Evolutionary conservation across 2,113 vertebrate species (phyloP).

Genomic region (Alosa alosa): DNA sequence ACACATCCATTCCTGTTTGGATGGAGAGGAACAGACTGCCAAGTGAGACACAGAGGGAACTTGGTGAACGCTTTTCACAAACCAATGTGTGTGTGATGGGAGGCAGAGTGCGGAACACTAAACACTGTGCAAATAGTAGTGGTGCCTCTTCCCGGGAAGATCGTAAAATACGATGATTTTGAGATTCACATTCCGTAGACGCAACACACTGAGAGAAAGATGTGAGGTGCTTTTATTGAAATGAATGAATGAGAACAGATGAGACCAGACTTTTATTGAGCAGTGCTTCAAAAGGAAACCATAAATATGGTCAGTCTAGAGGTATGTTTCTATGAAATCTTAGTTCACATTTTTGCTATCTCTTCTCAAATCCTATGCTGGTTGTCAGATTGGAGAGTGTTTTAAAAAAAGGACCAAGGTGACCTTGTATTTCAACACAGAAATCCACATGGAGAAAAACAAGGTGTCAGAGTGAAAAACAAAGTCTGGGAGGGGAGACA

Average conservation of each 20-base stretch:
- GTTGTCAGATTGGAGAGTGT: background rate
- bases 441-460: background rate
- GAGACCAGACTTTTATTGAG: too few relatives aligned
- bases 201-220: background rate
- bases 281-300: background rate
- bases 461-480: slow-evolving; percentile 2
- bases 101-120: background rate
- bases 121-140: background rate
- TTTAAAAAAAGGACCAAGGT: background rate
- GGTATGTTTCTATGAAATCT: background rate
- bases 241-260: background rate
- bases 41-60: background rate
- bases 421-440: background rate
- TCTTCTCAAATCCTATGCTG: background rate
- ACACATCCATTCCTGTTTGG: background rate
- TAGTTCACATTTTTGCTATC: background rate
- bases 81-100: background rate
- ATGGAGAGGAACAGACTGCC: background rate
- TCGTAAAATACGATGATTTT: background rate
- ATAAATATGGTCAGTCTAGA: background rate
- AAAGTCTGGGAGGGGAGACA: background rate
- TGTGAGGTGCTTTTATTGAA: background rate
- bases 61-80: background rate
- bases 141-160: background rate
- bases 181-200: background rate